A percentile compares a stretch with the other conserved stretches of the same genome.
These are phyloP conservation scores for Chaetodon trifasciatus DNA, from an alignment of 2,797 vertebrate genomes.

Conservation along the genomic window DNA sequence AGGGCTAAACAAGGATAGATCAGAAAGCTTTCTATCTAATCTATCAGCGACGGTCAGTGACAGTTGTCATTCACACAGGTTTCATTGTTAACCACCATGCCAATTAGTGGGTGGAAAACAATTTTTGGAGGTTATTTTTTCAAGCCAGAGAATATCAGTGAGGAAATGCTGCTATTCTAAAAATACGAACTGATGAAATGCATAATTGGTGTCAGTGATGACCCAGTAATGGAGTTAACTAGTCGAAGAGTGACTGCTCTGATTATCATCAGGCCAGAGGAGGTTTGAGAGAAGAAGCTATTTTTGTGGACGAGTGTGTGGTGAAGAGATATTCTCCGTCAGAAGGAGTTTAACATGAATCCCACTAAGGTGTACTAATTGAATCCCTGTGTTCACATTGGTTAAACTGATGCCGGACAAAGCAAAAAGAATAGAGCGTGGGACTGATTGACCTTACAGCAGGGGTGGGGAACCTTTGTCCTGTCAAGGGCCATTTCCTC, in stretches of 20 bases:
- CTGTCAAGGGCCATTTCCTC: too few relatives aligned
- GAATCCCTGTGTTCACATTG: not conserved
- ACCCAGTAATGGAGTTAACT: slow-evolving; percentile 30
- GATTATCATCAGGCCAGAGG: slow-evolving; percentile 17
- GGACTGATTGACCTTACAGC: slow-evolving; percentile 1
- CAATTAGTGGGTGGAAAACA: not conserved
- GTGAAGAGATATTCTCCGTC: not conserved
- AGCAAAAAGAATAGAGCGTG: not conserved
- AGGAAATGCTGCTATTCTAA: slow-evolving; percentile 13
- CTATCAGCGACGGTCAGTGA: not conserved
- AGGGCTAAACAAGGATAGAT: not conserved
- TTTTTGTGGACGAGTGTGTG: slow-evolving; percentile 3
- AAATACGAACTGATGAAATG: slow-evolving; percentile 35
- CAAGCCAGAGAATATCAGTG: not conserved
- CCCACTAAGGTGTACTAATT: not conserved
- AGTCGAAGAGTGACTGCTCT: slow-evolving; percentile 38
- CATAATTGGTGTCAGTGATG: slow-evolving; percentile 10
- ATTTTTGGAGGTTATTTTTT: not conserved
- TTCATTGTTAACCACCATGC: not conserved
- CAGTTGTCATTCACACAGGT: not conserved
- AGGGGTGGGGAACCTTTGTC: not conserved
- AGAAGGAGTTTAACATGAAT: not conserved
- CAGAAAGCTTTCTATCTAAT: not conserved
- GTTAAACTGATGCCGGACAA: not conserved
- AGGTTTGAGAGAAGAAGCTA: slow-evolving; percentile 6